Percentiles rank a stretch among this genome's conserved stretches.
Evolutionary conservation across 2,113 vertebrate genomes (phyloP).

Genomic region (Euleptes europaea): DNA sequence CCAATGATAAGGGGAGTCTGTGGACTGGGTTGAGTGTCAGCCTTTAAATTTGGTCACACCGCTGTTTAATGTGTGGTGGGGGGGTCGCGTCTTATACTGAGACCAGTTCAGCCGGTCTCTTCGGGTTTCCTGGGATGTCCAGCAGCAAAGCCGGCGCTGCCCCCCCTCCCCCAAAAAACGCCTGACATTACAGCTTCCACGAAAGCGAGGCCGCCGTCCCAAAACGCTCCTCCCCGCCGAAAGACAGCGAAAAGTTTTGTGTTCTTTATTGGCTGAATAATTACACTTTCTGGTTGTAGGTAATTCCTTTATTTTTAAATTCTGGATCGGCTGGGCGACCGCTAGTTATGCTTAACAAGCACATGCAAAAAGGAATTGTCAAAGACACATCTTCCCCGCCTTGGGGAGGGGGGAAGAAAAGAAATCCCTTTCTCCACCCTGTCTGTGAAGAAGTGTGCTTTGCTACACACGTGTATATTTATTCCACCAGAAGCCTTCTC

Average conservation of each 20-base stretch:
- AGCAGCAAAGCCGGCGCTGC: not conserved
- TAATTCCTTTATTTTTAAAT: slow-evolving; percentile 64
- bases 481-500: slow-evolving; percentile 41
- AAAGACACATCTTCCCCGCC: slow-evolving; percentile 28
- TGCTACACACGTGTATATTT: slow-evolving; percentile 14
- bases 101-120: slow-evolving; percentile 30
- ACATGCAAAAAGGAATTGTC: slow-evolving; percentile 50
- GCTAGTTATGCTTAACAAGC: slow-evolving; percentile 76
- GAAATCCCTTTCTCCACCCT: slow-evolving; percentile 59
- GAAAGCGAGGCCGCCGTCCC: slow-evolving; percentile 55
- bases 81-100: slow-evolving; percentile 26
- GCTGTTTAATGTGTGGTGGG: not conserved
- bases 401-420: slow-evolving; percentile 33
- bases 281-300: slow-evolving; percentile 74
- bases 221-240: slow-evolving; percentile 48
- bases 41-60: slow-evolving; percentile 35
- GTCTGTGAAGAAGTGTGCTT: slow-evolving; percentile 59
- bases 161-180: not conserved
- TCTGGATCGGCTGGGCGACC: slow-evolving; percentile 70
- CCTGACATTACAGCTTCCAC: slow-evolving; percentile 62
- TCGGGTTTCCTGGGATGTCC: slow-evolving; percentile 15
- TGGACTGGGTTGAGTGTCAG: slow-evolving; percentile 12
- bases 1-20: slow-evolving; percentile 11
- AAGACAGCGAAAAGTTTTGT: slow-evolving; percentile 62
- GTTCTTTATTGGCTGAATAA: slow-evolving; percentile 69